Evolutionary conservation across 2,888 invertebrate species (phyloP), one percentile per base, ranked within the genome.

Genomic region (Drosophila emarginata): DNA sequence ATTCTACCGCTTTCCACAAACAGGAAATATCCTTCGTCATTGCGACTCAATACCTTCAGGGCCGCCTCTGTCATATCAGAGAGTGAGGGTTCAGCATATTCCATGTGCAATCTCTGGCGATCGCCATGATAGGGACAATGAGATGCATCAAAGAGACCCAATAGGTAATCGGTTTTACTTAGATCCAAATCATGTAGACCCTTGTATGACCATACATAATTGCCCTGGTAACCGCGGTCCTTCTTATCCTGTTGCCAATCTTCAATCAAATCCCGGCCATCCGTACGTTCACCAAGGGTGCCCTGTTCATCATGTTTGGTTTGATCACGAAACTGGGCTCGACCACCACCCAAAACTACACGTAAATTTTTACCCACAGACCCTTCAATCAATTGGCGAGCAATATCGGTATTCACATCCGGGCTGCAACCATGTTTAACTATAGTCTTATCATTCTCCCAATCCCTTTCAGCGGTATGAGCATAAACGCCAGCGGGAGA

Each of bases 401-500:
- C 96, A 59, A 96, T 96, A 80, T 96, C 96, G 7, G 71, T 92
- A 78, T 96, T 95, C 0, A 89, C 79, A 0, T 91, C 90, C 0
- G 93, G 91, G 61, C 93, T 92, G 67, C 91, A 90, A 9, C 70
- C 72, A 28, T 88, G 87, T 0, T 92, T 91, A 2, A 83, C 74
- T 0, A 95, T 85, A 52, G 94, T 93, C 0, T 90, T 89, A 81
- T 96, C 95, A 23, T 91, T 90, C 88, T 96, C 96, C 96, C 96
- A 96, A 2, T 93, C 91, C 2, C 96, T 92, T 62, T 94, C 93
- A 0, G 96, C 94, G 0, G 93, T 93, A 84, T 96, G 95, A 0
- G 96, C 94, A 86, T 95, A 96, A 0, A 94, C 92, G 0, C 95
- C 95, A 0, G 95, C 95, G 0, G 96, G 96, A 0, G 95, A 94